Evolutionary conservation across 2,797 vertebrate genomes (phyloP).

Genomic region (Bucorvus abyssinicus): DNA sequence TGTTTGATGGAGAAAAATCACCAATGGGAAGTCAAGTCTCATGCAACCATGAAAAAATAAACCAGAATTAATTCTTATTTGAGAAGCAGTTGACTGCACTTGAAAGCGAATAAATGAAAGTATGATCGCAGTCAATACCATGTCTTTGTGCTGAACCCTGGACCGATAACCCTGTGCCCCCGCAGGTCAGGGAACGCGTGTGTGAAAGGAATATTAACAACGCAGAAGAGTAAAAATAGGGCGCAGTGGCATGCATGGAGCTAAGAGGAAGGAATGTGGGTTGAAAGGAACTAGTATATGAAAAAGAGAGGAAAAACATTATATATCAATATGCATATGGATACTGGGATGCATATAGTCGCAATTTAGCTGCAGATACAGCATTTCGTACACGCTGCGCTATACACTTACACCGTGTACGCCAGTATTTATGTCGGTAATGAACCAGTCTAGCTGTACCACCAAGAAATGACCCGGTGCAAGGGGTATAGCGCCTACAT

Average conservation of each 20-base stretch:
- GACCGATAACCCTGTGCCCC: background rate
- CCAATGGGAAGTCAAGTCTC: background rate
- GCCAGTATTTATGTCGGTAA: background rate
- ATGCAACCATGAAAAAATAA: background rate
- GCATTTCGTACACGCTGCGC: background rate
- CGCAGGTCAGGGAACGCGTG: background rate
- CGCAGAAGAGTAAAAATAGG: background rate
- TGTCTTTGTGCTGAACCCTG: background rate
- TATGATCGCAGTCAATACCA: background rate
- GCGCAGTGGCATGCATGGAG: background rate
- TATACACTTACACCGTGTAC: background rate
- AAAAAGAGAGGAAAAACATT: background rate
- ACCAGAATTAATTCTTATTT: slow-evolving; percentile 2
- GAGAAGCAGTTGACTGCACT: background rate
- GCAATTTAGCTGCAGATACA: background rate
- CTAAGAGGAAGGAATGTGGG: background rate
- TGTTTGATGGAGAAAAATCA: background rate
- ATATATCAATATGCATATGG: too few relatives aligned
- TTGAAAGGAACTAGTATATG: background rate
- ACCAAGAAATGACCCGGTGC: background rate
- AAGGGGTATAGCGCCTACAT: background rate
- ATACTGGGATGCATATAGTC: background rate
- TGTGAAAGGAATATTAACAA: background rate
- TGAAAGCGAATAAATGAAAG: slow-evolving; percentile 9
- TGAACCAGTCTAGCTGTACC: background rate